Conservation (phyloP, 2,797 vertebrate genomes). For the Cynopterus sphinx region DNA sequence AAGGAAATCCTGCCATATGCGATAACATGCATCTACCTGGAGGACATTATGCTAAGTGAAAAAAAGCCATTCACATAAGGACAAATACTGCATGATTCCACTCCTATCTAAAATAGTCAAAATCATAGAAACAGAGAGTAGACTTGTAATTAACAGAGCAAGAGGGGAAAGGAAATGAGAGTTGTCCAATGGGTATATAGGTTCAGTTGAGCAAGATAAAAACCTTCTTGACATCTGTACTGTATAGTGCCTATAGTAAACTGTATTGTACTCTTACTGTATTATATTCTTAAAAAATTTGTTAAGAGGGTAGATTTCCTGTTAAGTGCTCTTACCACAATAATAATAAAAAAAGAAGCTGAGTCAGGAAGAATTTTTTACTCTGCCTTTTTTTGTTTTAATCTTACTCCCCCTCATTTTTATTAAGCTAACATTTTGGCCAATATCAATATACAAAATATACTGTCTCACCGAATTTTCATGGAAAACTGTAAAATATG, state of each 20-base stretch:
- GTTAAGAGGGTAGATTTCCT: not conserved
- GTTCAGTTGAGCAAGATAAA: not conserved
- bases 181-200: not conserved
- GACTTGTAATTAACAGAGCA: not conserved
- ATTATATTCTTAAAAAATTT: not conserved
- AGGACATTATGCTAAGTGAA: not conserved
- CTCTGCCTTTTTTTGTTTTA: not conserved
- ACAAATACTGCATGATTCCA: not conserved
- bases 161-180: not conserved
- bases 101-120: not conserved
- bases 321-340: not conserved
- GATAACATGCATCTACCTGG: not conserved
- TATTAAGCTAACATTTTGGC: not conserved
- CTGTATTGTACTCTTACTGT: not conserved
- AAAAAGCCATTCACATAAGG: not conserved
- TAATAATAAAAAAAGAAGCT: not conserved
- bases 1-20: not conserved
- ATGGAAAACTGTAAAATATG: not conserved
- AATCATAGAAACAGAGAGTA: not conserved
- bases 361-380: not conserved
- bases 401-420: not conserved
- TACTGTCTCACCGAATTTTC: not conserved
- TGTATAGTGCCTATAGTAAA: not conserved
- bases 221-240: not conserved
- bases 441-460: not conserved